These are phyloP conservation scores for Prochilodus magdalenae DNA, from an alignment of 2,113 vertebrate genomes.

Conservation along the genomic window DNA sequence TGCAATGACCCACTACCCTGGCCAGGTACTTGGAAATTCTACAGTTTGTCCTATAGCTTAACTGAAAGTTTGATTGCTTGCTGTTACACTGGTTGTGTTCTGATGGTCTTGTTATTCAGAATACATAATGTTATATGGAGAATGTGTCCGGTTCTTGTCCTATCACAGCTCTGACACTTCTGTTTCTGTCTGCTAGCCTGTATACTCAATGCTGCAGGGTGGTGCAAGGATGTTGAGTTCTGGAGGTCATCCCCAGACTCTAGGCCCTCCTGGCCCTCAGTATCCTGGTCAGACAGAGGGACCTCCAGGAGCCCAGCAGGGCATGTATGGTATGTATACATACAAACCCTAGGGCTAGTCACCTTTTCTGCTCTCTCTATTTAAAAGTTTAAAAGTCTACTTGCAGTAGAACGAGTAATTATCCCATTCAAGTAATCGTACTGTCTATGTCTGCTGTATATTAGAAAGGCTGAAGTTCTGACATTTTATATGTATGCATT, in stretches of 20 bases:
- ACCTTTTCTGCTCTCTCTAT: not conserved
- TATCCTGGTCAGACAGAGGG: constrained; percentile 85
- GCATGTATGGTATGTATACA: constrained; percentile 84
- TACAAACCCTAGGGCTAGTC: not conserved
- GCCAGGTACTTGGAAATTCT: constrained; percentile 77
- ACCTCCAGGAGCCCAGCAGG: constrained; percentile 82
- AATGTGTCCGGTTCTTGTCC: not conserved
- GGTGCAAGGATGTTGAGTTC: constrained; percentile 87
- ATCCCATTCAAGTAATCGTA: too few species aligned
- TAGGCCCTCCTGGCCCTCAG: constrained; percentile 87
- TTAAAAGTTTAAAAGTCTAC: too few species aligned
- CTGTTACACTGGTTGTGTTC: not conserved
- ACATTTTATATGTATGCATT: too few species aligned
- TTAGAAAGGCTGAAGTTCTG: too few species aligned
- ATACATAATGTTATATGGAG: not conserved
- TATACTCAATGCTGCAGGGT: constrained; percentile 88
- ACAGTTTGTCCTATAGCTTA: not conserved
- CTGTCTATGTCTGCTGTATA: too few species aligned
- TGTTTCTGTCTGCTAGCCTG: constrained; percentile 33
- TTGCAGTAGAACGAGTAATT: too few species aligned
- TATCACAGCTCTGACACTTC: not conserved
- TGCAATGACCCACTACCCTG: constrained; percentile 85
- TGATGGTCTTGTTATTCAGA: not conserved
- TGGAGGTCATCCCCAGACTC: constrained; percentile 85
- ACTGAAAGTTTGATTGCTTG: too few species aligned